Evolutionary conservation across 2,113 vertebrate genomes (phyloP).

Genomic region (Loxodonta africana): DNA sequence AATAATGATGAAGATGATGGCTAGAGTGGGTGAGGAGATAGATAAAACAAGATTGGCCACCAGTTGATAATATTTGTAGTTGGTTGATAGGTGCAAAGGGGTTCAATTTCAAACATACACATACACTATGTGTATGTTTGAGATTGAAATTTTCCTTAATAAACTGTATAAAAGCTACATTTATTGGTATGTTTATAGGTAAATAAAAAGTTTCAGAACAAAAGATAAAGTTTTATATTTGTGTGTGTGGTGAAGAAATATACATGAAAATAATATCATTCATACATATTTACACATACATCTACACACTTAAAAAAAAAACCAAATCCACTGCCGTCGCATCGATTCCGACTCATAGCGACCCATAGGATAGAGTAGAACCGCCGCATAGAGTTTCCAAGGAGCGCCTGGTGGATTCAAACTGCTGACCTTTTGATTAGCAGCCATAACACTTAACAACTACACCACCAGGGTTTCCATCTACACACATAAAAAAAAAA

Average conservation of each 20-base stretch:
- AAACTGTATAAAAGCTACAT: neutral
- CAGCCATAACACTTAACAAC: too few species aligned
- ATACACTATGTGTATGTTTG: neutral
- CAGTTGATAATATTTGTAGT: neutral
- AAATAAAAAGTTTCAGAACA: neutral
- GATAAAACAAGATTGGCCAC: neutral
- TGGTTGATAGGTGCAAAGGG: neutral
- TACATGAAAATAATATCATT: neutral
- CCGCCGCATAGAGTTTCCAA: too few species aligned
- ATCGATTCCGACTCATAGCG: too few species aligned
- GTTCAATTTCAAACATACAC: neutral
- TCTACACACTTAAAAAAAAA: neutral
- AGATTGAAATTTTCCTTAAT: slow-evolving; percentile 3
- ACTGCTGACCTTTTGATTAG: too few species aligned
- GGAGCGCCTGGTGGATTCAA: too few species aligned
- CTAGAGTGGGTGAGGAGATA: neutral
- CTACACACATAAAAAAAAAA: too few species aligned
- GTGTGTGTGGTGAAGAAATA: neutral
- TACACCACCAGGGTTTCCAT: too few species aligned
- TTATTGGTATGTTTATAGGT: neutral
- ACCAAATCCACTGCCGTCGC: too few species aligned
- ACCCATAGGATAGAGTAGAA: too few species aligned
- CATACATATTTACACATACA: neutral
- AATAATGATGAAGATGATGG: neutral
- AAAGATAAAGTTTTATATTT: neutral